A percentile compares a stretch with the other conserved stretches of the same genome.
These are phyloP conservation scores for Acanthosepion esculentum DNA, from an alignment of 2,888 invertebrate species.

Conservation along the genomic window DNA sequence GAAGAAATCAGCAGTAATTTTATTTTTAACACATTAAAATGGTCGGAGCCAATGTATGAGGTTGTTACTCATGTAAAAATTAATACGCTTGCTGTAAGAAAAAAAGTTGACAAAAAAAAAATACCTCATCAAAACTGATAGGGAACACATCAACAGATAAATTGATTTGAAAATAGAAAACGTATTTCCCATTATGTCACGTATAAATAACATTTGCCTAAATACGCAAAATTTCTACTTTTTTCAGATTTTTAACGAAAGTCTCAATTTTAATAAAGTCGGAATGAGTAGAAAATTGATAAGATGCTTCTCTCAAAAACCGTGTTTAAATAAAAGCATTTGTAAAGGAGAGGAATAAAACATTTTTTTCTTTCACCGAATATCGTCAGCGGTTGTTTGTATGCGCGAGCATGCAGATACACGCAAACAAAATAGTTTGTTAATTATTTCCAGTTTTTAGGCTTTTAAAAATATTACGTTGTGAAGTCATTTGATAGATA, in stretches of 20 bases:
- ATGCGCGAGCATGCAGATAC: background rate
- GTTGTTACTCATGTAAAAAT: background rate
- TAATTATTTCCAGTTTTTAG: background rate
- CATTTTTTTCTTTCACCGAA: background rate
- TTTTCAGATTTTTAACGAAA: background rate
- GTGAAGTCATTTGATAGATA: background rate
- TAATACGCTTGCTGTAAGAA: background rate
- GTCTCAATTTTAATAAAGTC: conserved; percentile 13
- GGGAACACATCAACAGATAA: background rate
- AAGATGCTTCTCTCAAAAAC: background rate
- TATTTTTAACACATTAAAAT: background rate
- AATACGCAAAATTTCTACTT: background rate
- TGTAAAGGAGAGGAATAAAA: background rate
- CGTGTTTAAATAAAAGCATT: background rate
- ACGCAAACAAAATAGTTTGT: background rate
- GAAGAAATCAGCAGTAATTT: background rate
- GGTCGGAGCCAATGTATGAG: background rate
- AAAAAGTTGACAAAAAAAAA: background rate
- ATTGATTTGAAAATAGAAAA: conserved; percentile 33
- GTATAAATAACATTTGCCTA: background rate
- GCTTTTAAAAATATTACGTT: background rate
- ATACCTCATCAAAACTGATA: background rate
- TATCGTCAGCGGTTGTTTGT: background rate
- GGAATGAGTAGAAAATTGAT: background rate
- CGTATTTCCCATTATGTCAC: background rate